A percentile compares a stretch with the other conserved stretches of the same genome.
Conservation (phyloP, 1,140 invertebrate species). For the Bombus turneri region DNA sequence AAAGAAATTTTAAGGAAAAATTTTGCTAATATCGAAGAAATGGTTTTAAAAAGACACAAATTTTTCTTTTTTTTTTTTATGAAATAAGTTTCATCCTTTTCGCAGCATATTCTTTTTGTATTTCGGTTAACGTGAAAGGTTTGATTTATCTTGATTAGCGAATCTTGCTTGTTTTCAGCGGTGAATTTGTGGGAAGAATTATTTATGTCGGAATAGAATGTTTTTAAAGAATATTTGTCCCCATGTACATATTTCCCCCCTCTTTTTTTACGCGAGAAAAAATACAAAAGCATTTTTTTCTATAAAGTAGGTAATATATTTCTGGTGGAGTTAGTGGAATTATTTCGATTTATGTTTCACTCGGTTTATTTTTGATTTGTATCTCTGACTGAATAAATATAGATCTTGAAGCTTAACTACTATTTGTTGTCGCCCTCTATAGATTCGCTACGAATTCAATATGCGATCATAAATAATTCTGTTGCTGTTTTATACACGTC, state of each 20-base stretch:
- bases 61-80: neutral
- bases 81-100: neutral
- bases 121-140: neutral
- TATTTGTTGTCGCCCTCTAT: neutral
- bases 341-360: slow-evolving; percentile 7
- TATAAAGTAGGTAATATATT: neutral
- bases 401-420: neutral
- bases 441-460: slow-evolving; percentile 35
- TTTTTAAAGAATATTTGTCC: neutral
- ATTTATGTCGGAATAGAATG: neutral
- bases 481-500: slow-evolving; percentile 2
- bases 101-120: accelerated
- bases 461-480: slow-evolving; percentile 31
- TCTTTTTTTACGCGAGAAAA: neutral
- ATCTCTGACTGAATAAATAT: slow-evolving; percentile 16
- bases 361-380: slow-evolving; percentile 5
- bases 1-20: accelerated
- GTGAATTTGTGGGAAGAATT: neutral
- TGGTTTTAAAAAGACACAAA: neutral
- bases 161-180: neutral
- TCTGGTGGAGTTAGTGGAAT: neutral
- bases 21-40: neutral
- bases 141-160: neutral
- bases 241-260: neutral
- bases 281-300: neutral